These are phyloP conservation scores for Eristalis pertinax DNA, from an alignment of 2,888 invertebrate species.

Conservation along the genomic window DNA sequence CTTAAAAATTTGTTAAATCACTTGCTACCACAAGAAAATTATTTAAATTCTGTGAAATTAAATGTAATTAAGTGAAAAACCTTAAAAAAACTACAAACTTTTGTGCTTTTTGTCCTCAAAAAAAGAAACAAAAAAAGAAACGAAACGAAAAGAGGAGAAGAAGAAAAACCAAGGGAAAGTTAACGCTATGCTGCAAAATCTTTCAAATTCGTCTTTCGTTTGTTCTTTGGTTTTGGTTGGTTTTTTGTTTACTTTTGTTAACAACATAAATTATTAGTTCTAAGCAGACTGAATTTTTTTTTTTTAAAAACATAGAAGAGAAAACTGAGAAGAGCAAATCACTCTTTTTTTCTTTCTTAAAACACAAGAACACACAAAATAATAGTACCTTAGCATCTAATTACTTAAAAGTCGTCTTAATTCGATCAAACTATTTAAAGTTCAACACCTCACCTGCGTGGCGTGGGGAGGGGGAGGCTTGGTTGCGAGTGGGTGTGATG, in stretches of 20 bases:
- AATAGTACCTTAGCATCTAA: constrained; percentile 56
- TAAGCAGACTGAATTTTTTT: constrained; percentile 66
- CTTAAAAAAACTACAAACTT: constrained; percentile 17
- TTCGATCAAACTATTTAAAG: background rate
- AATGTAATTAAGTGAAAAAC: constrained; percentile 55
- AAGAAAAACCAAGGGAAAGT: background rate
- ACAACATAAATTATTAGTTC: constrained; percentile 34
- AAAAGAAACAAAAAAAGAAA: constrained; percentile 4
- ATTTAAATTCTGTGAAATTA: constrained; percentile 71
- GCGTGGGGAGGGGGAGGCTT: no score
- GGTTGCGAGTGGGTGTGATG: background rate
- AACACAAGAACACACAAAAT: constrained; percentile 17
- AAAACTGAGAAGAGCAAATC: background rate
- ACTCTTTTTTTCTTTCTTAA: constrained; percentile 11
- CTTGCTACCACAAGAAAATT: constrained; percentile 47
- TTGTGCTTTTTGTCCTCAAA: constrained; percentile 59
- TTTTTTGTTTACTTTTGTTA: constrained; percentile 11
- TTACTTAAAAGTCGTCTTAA: constrained; percentile 50
- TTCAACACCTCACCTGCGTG: constrained; percentile 3
- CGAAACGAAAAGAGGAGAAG: background rate
- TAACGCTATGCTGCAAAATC: constrained; percentile 41
- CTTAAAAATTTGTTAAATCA: constrained; percentile 64
- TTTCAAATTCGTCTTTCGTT: constrained; percentile 35
- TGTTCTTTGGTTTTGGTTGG: constrained; percentile 21
- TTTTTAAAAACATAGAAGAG: constrained; percentile 27